Evolutionary conservation across 2,797 vertebrate genomes (phyloP), one percentile per base, ranked within the genome.

Genomic region (Coreius guichenoti): DNA sequence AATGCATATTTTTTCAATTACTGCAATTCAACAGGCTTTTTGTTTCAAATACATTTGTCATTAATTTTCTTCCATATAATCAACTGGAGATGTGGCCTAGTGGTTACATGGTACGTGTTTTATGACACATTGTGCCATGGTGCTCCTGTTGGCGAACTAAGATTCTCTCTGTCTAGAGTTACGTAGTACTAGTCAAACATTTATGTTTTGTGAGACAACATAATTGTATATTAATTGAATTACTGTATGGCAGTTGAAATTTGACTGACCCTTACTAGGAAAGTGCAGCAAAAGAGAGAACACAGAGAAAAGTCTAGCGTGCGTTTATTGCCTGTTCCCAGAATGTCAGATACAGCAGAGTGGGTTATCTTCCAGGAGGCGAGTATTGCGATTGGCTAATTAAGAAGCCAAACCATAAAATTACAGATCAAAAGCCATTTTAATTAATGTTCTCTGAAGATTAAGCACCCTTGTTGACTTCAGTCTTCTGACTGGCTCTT

Each of bases 301-400:
- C 26, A 63, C 78, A 12, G 70, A 90, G 85, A 86, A 84, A 16
- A 54, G 77, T 79, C 87, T 63, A 63, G 9, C 80, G 33, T 74
- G 14, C 77, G 31, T 81, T 91, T 91, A 94, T 91, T 88, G 36
- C 68, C 88, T 26, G 21, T 80, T 11, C 13, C 58, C 26, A 63
- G 26, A 63, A 63, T 86, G 70, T 90, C 89, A 91, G 89, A 80
- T 9, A 39, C 54, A 51, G 84, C 85, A 78, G 76, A 87, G 29
- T 14, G 49, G 69, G 39, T 82, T 68, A 65, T 81, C 89, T 90
- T 91, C 88, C 81, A 77, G 84, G 85, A 87, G 89, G 88, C 54
- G 17, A 77, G 87, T 84, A 76, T 85, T 84, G 78, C 87, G 91
- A 93, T 92, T 92, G 91, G 90, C 92, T 93, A 91, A 93, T 95